Evolutionary conservation across 2,888 invertebrate species (phyloP).

Genomic region (Protonemura montana): DNA sequence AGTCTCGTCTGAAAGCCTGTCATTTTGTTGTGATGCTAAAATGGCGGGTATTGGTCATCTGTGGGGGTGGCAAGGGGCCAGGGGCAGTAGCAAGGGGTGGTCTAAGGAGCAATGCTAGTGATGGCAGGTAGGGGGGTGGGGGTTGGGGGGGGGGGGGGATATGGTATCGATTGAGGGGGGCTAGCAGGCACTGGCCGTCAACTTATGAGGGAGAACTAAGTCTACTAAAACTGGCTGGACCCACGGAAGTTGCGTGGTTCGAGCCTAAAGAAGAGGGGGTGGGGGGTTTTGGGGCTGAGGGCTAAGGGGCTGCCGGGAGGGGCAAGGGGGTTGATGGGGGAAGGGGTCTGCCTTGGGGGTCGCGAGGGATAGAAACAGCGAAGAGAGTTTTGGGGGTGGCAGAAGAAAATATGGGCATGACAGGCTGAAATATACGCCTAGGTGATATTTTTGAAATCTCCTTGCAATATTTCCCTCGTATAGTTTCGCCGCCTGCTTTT

Average conservation of each 20-base stretch:
- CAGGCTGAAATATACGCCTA: not conserved
- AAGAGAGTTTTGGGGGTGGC: not conserved
- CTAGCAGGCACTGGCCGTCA: conserved; percentile 47
- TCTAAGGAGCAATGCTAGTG: conserved; percentile 28
- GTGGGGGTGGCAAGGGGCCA: conserved; percentile 35
- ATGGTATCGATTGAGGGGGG: conserved; percentile 50
- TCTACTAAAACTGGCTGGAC: conserved; percentile 26
- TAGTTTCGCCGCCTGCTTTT: not conserved
- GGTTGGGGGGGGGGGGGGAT: conserved; percentile 42
- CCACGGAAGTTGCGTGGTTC: conserved; percentile 32
- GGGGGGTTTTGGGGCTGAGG: conserved; percentile 33
- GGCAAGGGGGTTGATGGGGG: not conserved
- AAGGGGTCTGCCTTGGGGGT: not conserved
- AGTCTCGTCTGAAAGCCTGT: conserved; percentile 26
- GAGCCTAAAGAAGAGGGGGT: conserved; percentile 31
- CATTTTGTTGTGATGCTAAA: conserved; percentile 45
- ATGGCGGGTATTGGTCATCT: conserved; percentile 49
- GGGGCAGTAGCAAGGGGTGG: conserved; percentile 15
- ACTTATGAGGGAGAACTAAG: conserved; percentile 48
- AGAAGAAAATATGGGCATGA: conserved; percentile 40
- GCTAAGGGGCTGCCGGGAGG: conserved; percentile 13
- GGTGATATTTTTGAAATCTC: conserved; percentile 5
- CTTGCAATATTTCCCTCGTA: not conserved
- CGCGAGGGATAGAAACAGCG: conserved; percentile 2
- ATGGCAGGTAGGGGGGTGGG: conserved; percentile 31